phyloP scores from a whole-genome alignment of 2,113 vertebrate species.

The Pygoscelis antarcticus region DNA sequence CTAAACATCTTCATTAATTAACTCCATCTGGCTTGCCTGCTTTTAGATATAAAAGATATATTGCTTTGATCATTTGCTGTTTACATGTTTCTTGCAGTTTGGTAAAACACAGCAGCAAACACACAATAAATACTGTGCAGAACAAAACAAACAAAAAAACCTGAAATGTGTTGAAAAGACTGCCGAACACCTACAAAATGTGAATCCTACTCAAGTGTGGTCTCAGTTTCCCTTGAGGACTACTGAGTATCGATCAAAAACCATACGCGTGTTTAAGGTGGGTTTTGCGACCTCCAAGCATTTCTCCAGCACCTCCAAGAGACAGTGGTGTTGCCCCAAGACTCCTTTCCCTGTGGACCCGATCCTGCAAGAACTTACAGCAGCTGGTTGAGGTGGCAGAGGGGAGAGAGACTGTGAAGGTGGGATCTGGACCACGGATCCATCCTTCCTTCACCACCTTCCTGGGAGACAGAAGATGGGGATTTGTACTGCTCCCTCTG shows the following conservation, averaged over 20 bases:
- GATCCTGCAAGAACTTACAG: accelerated
- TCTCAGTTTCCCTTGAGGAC: background rate
- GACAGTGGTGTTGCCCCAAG: background rate
- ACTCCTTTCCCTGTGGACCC: background rate
- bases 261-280: accelerated
- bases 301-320: background rate
- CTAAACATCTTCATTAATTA: constrained; percentile 65
- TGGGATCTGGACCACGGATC: background rate
- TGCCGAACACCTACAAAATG: background rate
- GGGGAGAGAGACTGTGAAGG: background rate
- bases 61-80: constrained; percentile 58
- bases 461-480: accelerated
- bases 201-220: background rate
- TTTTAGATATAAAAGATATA: background rate
- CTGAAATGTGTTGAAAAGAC: background rate
- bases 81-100: constrained; percentile 33
- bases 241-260: accelerated
- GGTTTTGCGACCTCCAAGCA: background rate
- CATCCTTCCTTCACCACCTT: background rate
- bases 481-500: background rate
- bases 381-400: background rate
- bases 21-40: constrained; percentile 57
- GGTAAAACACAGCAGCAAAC: constrained; percentile 13
- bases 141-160: constrained; percentile 6
- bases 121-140: background rate